Base-by-base conservation (phyloP, 1,140 invertebrate species). In the Berghia stephanieae region DNA sequence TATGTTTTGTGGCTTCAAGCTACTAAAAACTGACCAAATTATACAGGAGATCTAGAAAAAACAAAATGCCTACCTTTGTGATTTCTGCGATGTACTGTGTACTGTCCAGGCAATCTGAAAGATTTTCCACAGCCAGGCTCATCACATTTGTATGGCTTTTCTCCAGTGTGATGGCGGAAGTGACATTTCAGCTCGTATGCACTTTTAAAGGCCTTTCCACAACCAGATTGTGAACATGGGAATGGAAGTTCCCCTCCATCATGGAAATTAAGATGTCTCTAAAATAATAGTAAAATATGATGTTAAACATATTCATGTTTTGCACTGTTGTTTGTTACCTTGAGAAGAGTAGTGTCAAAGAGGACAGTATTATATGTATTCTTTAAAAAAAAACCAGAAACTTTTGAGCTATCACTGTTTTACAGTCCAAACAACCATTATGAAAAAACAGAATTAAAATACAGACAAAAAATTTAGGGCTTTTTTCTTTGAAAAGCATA, bases 211-310 rank as follows among this genome's bases (percentile, higher is more conserved):
- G 70, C 44, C 46, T 72, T 72, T 38, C 40, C 70, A 72, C 70
- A 72, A 2, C 55, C 70, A 34, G 70, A 49, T 21, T 72, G 55
- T 34, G 70, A 52, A 31, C 70, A 72, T 1, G 70, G 70, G 40
- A 52, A 72, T 72, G 70, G 70, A 49, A 72, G 55, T 18, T 72
- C 46, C 55, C 70, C 70, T 3, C 70, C 70, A 72, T 72, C 70
- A 72, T 72, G 70, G 42, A 72, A 72, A 18, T 72, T 44, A 18
- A 72, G 70, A 38, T 72, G 70, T 5, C 70, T 24, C 70, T 72
- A 31, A 10, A 67, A 34, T 6, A 67, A 67, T 3, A 67, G 3
- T 31, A 8, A 24, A 24, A 67, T 6, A 18, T 60, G 24, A 8
- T 60, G 8, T 60, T 60, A 27, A 10, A 6, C 4, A 67, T 6